A percentile compares a stretch with the other conserved stretches of the same genome.
Conservation (phyloP, 1,140 invertebrate genomes). For the Phenacoccus solenopsis region DNA sequence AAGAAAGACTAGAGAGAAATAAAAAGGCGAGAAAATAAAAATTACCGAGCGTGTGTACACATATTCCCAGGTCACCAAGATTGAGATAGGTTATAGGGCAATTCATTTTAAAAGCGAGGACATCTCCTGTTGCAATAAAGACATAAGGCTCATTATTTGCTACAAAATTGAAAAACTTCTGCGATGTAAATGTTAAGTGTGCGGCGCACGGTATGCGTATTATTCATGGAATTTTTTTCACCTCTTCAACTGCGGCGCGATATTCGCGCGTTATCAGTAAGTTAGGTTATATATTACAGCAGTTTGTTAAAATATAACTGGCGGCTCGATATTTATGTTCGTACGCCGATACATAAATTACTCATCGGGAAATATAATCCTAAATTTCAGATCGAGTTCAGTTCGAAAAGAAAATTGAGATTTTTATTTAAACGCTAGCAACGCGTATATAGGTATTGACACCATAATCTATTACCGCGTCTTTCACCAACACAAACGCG, state of each 20-base stretch:
- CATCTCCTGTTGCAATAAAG: slow-evolving; percentile 16
- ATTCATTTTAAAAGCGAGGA: slow-evolving; percentile 18
- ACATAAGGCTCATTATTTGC: slow-evolving; percentile 15
- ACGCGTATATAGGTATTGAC: neutral
- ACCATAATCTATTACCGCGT: neutral
- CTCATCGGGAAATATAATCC: slow-evolving; percentile 16
- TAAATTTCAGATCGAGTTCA: slow-evolving; percentile 8
- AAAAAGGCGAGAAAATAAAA: neutral
- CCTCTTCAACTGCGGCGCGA: slow-evolving; percentile 1
- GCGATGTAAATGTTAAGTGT: neutral
- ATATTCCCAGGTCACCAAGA: slow-evolving; percentile 17
- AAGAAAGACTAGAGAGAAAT: neutral
- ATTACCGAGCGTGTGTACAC: neutral
- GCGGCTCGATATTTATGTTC: neutral
- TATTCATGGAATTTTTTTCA: slow-evolving; percentile 16
- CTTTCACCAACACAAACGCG: too few relatives aligned
- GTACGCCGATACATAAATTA: slow-evolving; percentile 1
- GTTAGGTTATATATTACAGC: slow-evolving; percentile 14
- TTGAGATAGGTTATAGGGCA: slow-evolving; percentile 17
- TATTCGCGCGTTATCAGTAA: slow-evolving; percentile 7
- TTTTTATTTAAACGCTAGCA: neutral
- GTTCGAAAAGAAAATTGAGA: neutral
- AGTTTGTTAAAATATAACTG: slow-evolving; percentile 13
- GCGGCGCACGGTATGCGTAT: slow-evolving; percentile 15
- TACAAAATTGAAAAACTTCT: slow-evolving; percentile 11